Evolutionary conservation across 2,888 invertebrate genomes (phyloP).

Genomic region (Scaeva pyrastri): DNA sequence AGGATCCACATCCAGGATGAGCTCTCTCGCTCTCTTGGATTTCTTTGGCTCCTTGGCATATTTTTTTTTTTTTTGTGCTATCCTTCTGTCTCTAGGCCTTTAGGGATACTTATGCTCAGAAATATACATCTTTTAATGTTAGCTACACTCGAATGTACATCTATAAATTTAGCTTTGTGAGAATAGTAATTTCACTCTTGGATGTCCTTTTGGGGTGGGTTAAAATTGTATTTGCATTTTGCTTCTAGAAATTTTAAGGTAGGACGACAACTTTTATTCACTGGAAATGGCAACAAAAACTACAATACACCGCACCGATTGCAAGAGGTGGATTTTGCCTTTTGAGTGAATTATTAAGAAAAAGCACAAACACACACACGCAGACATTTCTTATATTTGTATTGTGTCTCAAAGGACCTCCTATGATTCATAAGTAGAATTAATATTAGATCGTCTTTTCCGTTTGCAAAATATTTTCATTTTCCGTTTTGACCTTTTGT

Average conservation of each 20-base stretch:
- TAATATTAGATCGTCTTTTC: conserved; percentile 2
- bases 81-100: not conserved
- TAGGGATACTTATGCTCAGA: not conserved
- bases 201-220: conserved; percentile 1
- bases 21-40: not conserved
- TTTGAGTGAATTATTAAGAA: not conserved
- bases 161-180: conserved; percentile 4
- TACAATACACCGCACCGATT: too few relatives aligned
- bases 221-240: not conserved
- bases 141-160: not conserved
- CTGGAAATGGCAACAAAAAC: not conserved
- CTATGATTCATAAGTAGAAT: conserved; percentile 2
- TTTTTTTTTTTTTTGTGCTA: not conserved
- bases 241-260: not conserved
- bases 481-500: not conserved
- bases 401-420: not conserved
- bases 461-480: not conserved
- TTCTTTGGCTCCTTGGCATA: too few relatives aligned
- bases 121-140: not conserved
- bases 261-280: not conserved
- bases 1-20: conserved; percentile 6
- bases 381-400: not conserved
- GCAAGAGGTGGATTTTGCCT: not conserved
- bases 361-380: not conserved
- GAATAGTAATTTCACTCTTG: not conserved